Conservation (phyloP, 2,888 invertebrate genomes). For the Selenia dentaria region DNA sequence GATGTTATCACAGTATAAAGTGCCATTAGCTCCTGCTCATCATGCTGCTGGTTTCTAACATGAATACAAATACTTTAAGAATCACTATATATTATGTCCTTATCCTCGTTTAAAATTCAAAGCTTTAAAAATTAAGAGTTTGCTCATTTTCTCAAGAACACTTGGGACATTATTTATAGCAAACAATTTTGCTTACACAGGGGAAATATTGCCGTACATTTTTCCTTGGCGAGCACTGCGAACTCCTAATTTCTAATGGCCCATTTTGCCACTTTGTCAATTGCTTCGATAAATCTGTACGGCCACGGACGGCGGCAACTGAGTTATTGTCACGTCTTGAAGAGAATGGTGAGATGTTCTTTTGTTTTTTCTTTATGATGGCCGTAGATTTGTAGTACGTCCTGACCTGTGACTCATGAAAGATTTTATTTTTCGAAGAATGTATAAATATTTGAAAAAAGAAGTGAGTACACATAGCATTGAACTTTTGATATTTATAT, state of each 20-base stretch:
- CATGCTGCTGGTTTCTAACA: no score
- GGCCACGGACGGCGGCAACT: constrained; percentile 55
- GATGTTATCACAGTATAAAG: no score
- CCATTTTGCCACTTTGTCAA: constrained; percentile 85
- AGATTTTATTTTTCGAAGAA: no score
- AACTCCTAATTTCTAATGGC: constrained; percentile 84
- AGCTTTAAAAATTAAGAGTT: constrained; percentile 29
- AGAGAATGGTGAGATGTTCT: constrained; percentile 72
- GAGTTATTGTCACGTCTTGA: constrained; percentile 73
- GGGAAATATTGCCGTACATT: constrained; percentile 78
- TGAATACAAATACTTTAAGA: no score
- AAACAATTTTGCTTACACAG: constrained; percentile 75
- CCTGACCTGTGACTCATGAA: constrained; percentile 2
- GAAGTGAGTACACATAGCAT: no score
- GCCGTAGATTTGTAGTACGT: neutral
- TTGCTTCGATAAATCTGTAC: constrained; percentile 82
- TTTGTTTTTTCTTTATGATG: constrained; percentile 59
- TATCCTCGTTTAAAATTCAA: constrained; percentile 15
- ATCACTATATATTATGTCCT: no score
- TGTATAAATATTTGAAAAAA: no score
- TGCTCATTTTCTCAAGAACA: constrained; percentile 41
- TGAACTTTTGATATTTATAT: no score
- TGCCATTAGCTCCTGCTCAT: no score
- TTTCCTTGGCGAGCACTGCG: constrained; percentile 64
- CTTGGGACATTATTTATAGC: constrained; percentile 73